These are phyloP conservation scores for Aspidiotus destructor DNA, from an alignment of 2,888 invertebrate species.

Conservation along the genomic window DNA sequence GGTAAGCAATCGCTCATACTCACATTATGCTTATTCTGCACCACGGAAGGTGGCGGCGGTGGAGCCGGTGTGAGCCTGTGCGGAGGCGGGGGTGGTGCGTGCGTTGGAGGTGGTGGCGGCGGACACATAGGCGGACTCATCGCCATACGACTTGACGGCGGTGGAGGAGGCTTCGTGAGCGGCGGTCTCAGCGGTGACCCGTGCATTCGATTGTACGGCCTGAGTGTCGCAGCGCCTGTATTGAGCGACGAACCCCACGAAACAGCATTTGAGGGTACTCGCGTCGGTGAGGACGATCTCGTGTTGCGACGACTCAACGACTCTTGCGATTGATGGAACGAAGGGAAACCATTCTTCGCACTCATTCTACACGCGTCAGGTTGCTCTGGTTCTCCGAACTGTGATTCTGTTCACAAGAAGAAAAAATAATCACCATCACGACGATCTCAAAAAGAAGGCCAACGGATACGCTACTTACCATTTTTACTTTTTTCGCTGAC, in stretches of 20 bases:
- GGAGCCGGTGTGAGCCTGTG: slow-evolving; percentile 35
- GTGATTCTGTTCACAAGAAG: slow-evolving; percentile 1
- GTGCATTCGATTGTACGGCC: slow-evolving; percentile 31
- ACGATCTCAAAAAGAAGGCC: neutral
- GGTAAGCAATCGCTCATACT: neutral
- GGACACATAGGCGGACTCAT: slow-evolving; percentile 39
- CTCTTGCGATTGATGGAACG: slow-evolving; percentile 49
- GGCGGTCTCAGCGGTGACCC: slow-evolving; percentile 46
- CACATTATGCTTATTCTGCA: slow-evolving; percentile 34
- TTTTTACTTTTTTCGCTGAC: slow-evolving; percentile 40
- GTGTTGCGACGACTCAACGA: slow-evolving; percentile 39
- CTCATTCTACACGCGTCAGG: slow-evolving; percentile 38
- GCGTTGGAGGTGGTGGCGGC: slow-evolving; percentile 41
- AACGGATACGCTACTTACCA: slow-evolving; percentile 3
- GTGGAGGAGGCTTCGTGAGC: slow-evolving; percentile 51
- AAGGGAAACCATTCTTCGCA: slow-evolving; percentile 44
- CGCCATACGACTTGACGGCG: slow-evolving; percentile 42
- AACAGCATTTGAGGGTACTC: slow-evolving; percentile 35
- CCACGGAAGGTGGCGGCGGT: slow-evolving; percentile 35
- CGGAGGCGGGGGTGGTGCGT: slow-evolving; percentile 34
- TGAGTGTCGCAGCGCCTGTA: slow-evolving; percentile 38
- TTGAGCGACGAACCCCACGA: slow-evolving; percentile 40
- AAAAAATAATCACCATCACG: slow-evolving; percentile 1
- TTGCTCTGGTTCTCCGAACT: slow-evolving; percentile 17
- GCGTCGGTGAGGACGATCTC: slow-evolving; percentile 38